Evolutionary conservation across 64 coral and sea anemone species (phyloP), one percentile per base, ranked within the genome.

Genomic region (Orbicella faveolata): DNA sequence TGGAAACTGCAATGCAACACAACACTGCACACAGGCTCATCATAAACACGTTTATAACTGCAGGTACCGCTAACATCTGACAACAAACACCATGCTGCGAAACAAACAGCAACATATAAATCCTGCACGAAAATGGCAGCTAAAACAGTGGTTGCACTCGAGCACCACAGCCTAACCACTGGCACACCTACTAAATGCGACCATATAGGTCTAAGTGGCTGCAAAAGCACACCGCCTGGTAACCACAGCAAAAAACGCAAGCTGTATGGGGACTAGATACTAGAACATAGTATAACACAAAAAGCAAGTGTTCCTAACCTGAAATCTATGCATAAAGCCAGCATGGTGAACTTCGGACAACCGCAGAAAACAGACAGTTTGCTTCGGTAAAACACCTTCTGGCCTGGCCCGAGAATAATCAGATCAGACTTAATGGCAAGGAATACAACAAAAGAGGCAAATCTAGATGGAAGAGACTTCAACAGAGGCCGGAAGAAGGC

Each of bases 271-370:
- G 63, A 13, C 16, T 65, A 65, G 63, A 65, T 65, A 65, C 63
- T 19, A 65, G 63, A 65, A 65, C 63, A 65, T 65, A 65, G 63
- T 21, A 13, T 65, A 48, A 77, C 75, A n/a, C n/a, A n/a, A n/a
- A n/a, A n/a, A n/a, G 16, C 37, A 39, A 35, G 75, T 35, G 75
- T 14, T 48, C 35, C 75, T 77, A 77, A 91, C 75, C 81, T 80
- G 55, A 92, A 92, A 86, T 92, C 81, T 4, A 92, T 34, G 52
- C 81, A 72, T 77, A 92, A 36, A 35, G 90, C 73, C 81, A 86
- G 57, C 81, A 92, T 92, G 79, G 67, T 78, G 62, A 67, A 92
- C 63, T 92, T 92, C 57, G 90, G 90, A 64, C 57, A 92, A 76
- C 81, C 81, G 86, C 51, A 92, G 75, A 86, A 92, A 54, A 92